Evolutionary conservation across 2,797 vertebrate genomes (phyloP), one percentile per base, ranked within the genome.

Genomic region (Glyptemys insculpta): DNA sequence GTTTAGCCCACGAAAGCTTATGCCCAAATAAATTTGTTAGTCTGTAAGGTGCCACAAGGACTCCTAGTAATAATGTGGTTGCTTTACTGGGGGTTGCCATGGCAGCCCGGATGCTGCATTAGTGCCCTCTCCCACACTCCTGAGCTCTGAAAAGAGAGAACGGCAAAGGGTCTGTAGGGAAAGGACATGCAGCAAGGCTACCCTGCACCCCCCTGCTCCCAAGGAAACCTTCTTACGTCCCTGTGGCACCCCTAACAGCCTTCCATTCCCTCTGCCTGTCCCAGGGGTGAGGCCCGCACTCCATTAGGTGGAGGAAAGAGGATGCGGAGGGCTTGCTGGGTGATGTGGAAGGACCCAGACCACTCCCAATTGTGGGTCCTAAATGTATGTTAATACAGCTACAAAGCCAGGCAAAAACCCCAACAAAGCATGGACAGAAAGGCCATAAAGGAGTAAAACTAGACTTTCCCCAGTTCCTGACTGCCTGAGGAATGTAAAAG

Each of bases 251-350:
- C 6, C 34, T 21, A n/a, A 1, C 34, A n/a, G 62, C 62, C n/a
- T 19, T n/a, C 34, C 16, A 5, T 21, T 37, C 34, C 19, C 34
- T 37, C n/a, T 68, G 62, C 62, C 18, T 68, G 18, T 2, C 12
- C 31, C 4, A 4, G 59, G 4, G 31, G 15, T 65, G 34, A 37
- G 34, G 27, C 31, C 34, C 47, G 8, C 21, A 11, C 11, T 5
- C 56, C 0, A 0, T 16, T 62, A 18, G 0, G 0, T 15, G 2
- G 87, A 37, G 6, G 15, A 21, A 85, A 34, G 50, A 34, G 21
- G 50, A 62, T 10, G 8, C 21, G 74, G 47, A 74, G 81, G n/a
- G 34, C 62, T 68, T 21, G 31, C 62, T n/a, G 62, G 18, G 34
- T 68, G n/a, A 37, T n/a, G 8, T 19, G 18, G 62, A 68, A 19